A percentile compares a stretch with the other conserved stretches of the same genome.
phyloP scores from a whole-genome alignment of 30 jellyfish, hydroid and myxozoan genomes.

The Sanderia malayensis region DNA sequence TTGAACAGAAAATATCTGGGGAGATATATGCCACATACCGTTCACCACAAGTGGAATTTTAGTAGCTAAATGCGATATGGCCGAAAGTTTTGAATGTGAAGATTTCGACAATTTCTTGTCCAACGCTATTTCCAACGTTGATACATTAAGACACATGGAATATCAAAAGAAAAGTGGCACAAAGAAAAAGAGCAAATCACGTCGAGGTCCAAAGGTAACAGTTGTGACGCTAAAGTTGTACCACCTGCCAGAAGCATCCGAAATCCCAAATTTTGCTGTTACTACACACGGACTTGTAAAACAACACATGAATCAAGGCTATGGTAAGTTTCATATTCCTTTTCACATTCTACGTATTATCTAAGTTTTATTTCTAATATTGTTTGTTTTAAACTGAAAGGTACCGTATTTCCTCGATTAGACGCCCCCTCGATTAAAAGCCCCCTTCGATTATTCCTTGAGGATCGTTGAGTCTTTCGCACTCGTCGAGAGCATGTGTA shows the following conservation, averaged over 20 bases:
- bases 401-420: neutral
- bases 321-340: neutral
- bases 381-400: neutral
- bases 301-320: constrained; percentile 1
- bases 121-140: neutral
- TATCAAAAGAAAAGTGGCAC: neutral
- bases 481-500: no score
- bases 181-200: neutral
- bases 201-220: neutral
- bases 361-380: neutral
- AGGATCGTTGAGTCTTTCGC: no score
- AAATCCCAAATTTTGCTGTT: neutral
- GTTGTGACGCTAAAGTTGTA: neutral
- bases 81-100: no score
- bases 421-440: neutral
- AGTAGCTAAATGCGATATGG: no score
- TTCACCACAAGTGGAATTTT: no score
- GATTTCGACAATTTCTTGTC: neutral
- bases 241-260: neutral
- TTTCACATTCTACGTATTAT: neutral
- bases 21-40: no score
- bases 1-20: no score
- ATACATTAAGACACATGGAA: neutral
- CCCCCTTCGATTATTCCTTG: no score
- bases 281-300: neutral